Evolutionary conservation across 2,113 vertebrate species (phyloP).

Genomic region (Poicephalus meyeri): DNA sequence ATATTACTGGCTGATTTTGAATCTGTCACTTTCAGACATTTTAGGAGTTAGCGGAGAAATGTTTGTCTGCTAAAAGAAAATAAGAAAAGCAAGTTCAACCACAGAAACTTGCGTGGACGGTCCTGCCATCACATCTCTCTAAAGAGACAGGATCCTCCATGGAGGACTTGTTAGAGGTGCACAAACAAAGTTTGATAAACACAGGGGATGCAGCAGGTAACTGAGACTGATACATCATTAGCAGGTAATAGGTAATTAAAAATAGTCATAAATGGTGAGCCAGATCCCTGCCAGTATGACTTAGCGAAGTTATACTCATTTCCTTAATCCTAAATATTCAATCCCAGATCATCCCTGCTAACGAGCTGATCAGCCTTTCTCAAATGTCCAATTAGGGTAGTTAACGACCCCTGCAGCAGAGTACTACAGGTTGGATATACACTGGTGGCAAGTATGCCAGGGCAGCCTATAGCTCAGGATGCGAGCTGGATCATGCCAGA

Average conservation of each 20-base stretch:
- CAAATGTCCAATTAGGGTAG: neutral
- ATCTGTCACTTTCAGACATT: neutral
- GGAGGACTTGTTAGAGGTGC: neutral
- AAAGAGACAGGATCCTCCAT: neutral
- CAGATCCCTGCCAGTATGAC: neutral
- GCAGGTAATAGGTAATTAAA: neutral
- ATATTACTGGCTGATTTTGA: neutral
- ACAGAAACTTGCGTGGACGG: neutral
- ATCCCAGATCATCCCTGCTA: neutral
- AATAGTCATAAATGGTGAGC: neutral
- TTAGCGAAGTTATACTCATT: neutral
- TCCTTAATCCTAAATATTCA: neutral
- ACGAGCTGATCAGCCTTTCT: neutral
- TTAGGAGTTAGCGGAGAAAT: neutral
- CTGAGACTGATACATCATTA: neutral
- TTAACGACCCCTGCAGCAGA: neutral
- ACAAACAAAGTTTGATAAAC: neutral
- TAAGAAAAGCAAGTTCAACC: neutral
- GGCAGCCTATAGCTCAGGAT: neutral
- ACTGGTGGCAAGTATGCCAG: neutral
- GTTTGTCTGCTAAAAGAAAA: neutral
- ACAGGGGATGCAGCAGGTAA: neutral
- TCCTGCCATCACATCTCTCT: neutral
- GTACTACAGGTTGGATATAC: neutral
- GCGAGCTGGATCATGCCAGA: neutral